Evolutionary conservation across 2,888 invertebrate species (phyloP).

Genomic region (Coleophora flavipennella): DNA sequence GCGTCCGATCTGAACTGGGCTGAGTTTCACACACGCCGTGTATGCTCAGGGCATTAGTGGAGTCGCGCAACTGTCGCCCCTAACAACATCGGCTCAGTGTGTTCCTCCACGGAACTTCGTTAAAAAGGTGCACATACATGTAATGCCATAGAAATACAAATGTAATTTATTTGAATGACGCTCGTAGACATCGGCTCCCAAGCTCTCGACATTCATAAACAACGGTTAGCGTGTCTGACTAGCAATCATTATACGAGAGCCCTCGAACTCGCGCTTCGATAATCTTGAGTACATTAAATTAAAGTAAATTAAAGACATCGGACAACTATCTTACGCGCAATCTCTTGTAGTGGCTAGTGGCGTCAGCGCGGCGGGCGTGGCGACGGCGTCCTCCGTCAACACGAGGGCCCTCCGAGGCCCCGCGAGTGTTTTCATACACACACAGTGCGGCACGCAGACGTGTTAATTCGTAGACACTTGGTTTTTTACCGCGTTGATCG

Average conservation of each 20-base stretch:
- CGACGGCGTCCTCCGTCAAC: slow-evolving; percentile 58
- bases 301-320: slow-evolving; percentile 59
- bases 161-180: no score
- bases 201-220: slow-evolving; percentile 32
- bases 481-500: slow-evolving; percentile 66
- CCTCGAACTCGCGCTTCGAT: slow-evolving; percentile 28
- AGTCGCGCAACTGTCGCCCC: slow-evolving; percentile 47
- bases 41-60: slow-evolving; percentile 49
- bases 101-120: background rate
- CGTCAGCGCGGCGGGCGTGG: slow-evolving; percentile 26
- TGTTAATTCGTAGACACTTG: slow-evolving; percentile 71
- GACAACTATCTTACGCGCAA: slow-evolving; percentile 58
- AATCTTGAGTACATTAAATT: slow-evolving; percentile 46
- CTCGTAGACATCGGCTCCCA: slow-evolving; percentile 10
- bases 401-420: slow-evolving; percentile 58
- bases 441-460: slow-evolving; percentile 53
- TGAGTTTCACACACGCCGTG: slow-evolving; percentile 59
- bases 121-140: no score
- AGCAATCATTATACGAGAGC: slow-evolving; percentile 38
- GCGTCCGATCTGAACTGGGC: slow-evolving; percentile 50
- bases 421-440: slow-evolving; percentile 69
- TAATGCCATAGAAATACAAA: no score
- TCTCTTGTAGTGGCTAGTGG: slow-evolving; percentile 28
- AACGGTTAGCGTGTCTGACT: slow-evolving; percentile 39
- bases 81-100: slow-evolving; percentile 6